Evolutionary conservation across 2,888 invertebrate species (phyloP).

Genomic region (Lepidonotus clava): DNA sequence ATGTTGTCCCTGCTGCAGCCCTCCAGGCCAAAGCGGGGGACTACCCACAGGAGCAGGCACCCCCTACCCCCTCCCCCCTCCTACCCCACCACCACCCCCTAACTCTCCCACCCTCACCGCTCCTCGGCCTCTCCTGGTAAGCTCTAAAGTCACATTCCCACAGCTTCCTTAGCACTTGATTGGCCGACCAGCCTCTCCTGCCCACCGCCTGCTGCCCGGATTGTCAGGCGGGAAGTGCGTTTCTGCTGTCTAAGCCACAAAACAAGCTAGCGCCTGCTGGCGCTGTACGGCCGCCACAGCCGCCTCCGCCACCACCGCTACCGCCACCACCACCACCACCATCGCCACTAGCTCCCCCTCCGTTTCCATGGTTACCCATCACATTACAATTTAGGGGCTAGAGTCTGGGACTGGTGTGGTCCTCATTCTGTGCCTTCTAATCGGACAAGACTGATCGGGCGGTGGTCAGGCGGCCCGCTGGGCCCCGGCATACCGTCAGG

Average conservation of each 20-base stretch:
- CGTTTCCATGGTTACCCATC: conserved; percentile 34
- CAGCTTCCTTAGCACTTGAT: not conserved
- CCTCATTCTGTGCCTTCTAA: conserved; percentile 20
- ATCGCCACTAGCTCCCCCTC: conserved; percentile 1
- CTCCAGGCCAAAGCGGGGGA: too few relatives aligned
- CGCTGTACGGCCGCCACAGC: not conserved
- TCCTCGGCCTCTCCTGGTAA: not conserved
- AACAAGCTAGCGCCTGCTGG: conserved; percentile 8
- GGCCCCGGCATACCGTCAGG: not conserved
- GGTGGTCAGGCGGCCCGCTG: not conserved
- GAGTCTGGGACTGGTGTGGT: conserved; percentile 35
- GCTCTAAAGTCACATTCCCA: not conserved
- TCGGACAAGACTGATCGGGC: conserved; percentile 25
- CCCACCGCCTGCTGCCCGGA: not conserved
- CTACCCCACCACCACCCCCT: not conserved
- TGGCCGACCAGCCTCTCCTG: not conserved
- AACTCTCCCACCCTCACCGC: conserved; percentile 17
- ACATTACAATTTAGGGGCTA: conserved; percentile 40
- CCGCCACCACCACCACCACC: conserved; percentile 30
- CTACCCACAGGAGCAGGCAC: too few relatives aligned
- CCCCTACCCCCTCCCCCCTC: not conserved
- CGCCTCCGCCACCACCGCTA: not conserved
- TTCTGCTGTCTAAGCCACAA: conserved; percentile 19
- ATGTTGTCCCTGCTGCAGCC: too few relatives aligned
- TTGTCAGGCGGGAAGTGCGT: not conserved